Evolutionary conservation across 53 echinoderm and acorn worm genomes (phyloP).

Genomic region (Stichopus horrens): DNA sequence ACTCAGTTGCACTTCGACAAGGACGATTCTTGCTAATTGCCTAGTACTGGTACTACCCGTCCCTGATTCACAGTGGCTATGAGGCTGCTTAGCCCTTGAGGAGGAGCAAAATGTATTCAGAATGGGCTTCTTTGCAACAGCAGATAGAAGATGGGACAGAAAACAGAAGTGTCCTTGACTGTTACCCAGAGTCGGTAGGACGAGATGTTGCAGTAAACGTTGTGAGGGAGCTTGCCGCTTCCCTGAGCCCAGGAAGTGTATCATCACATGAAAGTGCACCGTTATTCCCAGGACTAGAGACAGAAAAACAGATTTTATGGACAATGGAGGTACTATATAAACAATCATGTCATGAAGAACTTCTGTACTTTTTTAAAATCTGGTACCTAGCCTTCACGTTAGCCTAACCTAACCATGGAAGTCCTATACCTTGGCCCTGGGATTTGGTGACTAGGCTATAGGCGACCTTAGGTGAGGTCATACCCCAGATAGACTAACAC

Average conservation of each 20-base stretch:
- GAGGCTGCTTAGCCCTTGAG: neutral
- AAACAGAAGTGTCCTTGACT: slow-evolving; percentile 88
- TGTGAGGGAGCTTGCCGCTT: slow-evolving; percentile 82
- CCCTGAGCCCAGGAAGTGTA: slow-evolving; percentile 62
- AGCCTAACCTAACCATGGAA: too few species aligned
- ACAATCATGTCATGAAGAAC: neutral
- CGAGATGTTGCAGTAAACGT: slow-evolving; percentile 92
- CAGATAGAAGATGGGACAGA: slow-evolving; percentile 77
- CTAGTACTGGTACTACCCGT: too few species aligned
- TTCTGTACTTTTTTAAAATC: neutral
- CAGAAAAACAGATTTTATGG: slow-evolving; percentile 93
- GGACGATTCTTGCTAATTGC: too few species aligned
- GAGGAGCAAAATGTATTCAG: slow-evolving; percentile 76
- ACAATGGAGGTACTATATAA: slow-evolving; percentile 87
- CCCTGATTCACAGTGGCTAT: neutral
- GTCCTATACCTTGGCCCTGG: too few species aligned
- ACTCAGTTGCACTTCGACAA: too few species aligned
- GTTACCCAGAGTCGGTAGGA: slow-evolving; percentile 80
- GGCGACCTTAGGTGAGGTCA: too few species aligned
- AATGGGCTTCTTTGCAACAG: slow-evolving; percentile 92
- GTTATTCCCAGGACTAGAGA: slow-evolving; percentile 59
- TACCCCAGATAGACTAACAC: too few species aligned
- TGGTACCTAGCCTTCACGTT: too few species aligned
- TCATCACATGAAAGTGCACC: slow-evolving; percentile 57
- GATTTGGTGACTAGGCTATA: too few species aligned